Percentiles rank a stretch among this genome's conserved stretches.
Conservation (phyloP, 2,797 vertebrate genomes). For the Lates japonicus region DNA sequence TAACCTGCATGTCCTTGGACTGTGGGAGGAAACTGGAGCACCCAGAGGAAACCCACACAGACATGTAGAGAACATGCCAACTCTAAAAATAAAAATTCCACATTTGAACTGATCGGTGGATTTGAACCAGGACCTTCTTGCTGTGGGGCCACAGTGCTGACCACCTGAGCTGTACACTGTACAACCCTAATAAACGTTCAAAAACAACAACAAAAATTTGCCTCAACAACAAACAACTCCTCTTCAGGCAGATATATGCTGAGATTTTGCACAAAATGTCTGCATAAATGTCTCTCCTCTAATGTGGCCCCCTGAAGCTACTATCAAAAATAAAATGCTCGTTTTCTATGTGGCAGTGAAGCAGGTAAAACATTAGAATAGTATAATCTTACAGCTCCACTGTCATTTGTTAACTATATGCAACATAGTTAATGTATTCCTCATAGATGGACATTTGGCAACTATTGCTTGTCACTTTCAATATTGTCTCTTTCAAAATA, state of each 20-base stretch:
- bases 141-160: slow-evolving; percentile 11
- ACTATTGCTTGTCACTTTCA: not conserved
- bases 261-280: not conserved
- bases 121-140: slow-evolving; percentile 27
- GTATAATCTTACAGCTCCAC: not conserved
- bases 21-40: slow-evolving; percentile 64
- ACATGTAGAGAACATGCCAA: slow-evolving; percentile 26
- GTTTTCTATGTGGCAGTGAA: not conserved
- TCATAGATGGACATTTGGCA: not conserved
- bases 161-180: slow-evolving; percentile 15
- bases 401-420: not conserved
- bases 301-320: not conserved
- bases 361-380: not conserved
- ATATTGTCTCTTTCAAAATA: not conserved
- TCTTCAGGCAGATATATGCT: not conserved
- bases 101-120: slow-evolving; percentile 38
- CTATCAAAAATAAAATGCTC: slow-evolving; percentile 25
- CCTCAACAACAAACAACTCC: not conserved
- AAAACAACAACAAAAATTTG: slow-evolving; percentile 3
- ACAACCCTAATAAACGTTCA: slow-evolving; percentile 24
- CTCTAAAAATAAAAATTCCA: slow-evolving; percentile 18
- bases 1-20: slow-evolving; percentile 36
- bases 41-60: slow-evolving; percentile 44
- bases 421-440: too few species aligned
- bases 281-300: not conserved